These are phyloP conservation scores for Limosa lapponica DNA, from an alignment of 2,797 vertebrate genomes.

Conservation along the genomic window DNA sequence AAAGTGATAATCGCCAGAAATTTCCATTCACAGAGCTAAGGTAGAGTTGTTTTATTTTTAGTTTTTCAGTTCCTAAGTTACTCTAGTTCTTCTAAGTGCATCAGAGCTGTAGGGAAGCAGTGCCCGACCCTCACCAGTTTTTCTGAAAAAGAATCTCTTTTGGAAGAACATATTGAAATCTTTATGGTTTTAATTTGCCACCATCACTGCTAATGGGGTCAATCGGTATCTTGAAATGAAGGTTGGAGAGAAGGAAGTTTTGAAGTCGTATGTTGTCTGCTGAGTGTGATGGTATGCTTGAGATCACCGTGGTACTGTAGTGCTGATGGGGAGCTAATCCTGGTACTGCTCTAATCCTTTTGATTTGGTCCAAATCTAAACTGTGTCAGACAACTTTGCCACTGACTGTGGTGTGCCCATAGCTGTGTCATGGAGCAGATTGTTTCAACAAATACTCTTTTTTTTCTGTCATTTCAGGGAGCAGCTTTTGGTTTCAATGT, in stretches of 20 bases:
- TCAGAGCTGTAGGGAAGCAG: background rate
- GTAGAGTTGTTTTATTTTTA: background rate
- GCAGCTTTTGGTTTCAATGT: conserved; percentile 98
- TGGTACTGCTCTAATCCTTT: background rate
- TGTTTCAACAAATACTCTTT: background rate
- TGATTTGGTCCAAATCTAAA: background rate
- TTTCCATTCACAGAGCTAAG: background rate
- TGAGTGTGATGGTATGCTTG: background rate
- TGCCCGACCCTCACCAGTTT: background rate
- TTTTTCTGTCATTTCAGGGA: conserved; percentile 79
- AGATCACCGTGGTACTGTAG: background rate
- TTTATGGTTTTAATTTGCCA: background rate
- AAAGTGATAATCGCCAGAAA: background rate
- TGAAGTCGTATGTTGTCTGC: background rate
- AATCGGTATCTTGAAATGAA: background rate
- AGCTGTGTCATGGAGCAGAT: background rate
- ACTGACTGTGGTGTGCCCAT: background rate
- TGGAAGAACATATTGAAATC: rapidly evolving
- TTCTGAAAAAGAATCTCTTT: background rate
- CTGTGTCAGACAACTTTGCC: background rate
- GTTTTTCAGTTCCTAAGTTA: background rate
- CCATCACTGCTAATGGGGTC: background rate
- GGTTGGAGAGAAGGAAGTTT: background rate
- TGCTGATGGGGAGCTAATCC: background rate
- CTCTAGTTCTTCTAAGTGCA: background rate